Evolutionary conservation across 1,140 invertebrate species (phyloP).

Genomic region (Samia ricini): DNA sequence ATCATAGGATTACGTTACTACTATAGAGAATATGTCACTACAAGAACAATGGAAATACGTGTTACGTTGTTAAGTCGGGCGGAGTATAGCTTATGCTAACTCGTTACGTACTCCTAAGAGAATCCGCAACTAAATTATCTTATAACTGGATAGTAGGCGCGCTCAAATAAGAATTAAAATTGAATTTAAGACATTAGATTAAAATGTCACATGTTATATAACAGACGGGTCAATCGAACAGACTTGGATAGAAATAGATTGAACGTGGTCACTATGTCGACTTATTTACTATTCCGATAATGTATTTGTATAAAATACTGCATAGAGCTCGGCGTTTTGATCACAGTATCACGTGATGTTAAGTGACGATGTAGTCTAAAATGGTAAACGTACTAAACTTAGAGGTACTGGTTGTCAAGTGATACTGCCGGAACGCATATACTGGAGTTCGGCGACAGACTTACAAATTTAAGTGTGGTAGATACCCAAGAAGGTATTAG

Average conservation of each 20-base stretch:
- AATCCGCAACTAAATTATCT: conserved; percentile 23
- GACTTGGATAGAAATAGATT: neutral
- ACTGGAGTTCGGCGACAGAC: too few relatives aligned
- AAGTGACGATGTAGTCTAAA: too few relatives aligned
- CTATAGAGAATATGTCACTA: neutral
- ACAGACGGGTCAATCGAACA: neutral
- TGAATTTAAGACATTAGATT: conserved; percentile 17
- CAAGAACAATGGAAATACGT: conserved; percentile 14
- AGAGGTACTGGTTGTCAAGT: too few relatives aligned
- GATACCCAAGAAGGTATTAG: too few relatives aligned
- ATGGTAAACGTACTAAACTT: too few relatives aligned
- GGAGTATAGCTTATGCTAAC: neutral
- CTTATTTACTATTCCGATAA: too few relatives aligned
- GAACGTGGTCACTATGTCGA: neutral
- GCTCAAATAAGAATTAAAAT: conserved; percentile 22
- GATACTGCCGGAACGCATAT: too few relatives aligned
- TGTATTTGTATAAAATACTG: too few relatives aligned
- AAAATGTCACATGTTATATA: neutral
- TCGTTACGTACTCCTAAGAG: conserved; percentile 28
- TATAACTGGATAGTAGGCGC: conserved; percentile 28
- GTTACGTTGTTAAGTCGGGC: conserved; percentile 25
- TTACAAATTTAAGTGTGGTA: too few relatives aligned
- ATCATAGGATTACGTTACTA: neutral
- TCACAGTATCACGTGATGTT: too few relatives aligned
- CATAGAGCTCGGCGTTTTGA: too few relatives aligned